Base-by-base conservation (phyloP, 30 jellyfish, hydroid and myxozoan species). In the Phacellophora camtschatica region DNA sequence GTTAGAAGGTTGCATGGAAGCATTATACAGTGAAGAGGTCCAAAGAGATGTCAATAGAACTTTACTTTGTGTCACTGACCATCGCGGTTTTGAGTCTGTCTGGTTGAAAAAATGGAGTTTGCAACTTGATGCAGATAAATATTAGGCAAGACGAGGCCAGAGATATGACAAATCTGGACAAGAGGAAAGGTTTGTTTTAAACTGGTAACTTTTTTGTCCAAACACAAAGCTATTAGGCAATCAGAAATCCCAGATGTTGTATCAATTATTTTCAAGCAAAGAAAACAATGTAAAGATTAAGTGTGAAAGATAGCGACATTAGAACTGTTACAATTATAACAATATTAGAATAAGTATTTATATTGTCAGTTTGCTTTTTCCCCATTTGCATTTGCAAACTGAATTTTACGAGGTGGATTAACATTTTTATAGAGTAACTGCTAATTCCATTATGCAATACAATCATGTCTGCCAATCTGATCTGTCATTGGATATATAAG, bases 1-100 rank as follows among this genome's bases (percentile, higher is more conserved):
- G 27, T 56, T 56, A 41, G 71, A 56, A 56, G 71, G 71, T 41
- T 56, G 37, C 71, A 56, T n/a, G 32, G 71, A 56, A 56, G 71
- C 71, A 56, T 56, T 56, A 41, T 41, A 56, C 20, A 56, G 71
- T 56, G 71, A 56, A 41, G 71, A 19, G 71, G 71, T 56, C 22
- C 71, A 56, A 32, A 56, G 39, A 56, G 35, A 56, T 25, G 27
- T 56, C 11, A 32, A 28, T 56, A 0, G 71, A 32, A 22, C 20
- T n/a, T n/a, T 56, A 0, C 11, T 41, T 0, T 56, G 71, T 56
- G 71, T 56, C 39, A 22, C 71, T n/a, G 71, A 56, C 71, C 71
- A 56, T 56, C 71, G 0, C 20, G 71, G 71, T 56, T 56, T 56
- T 32, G 71, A 35, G 27, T 35, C 20, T 56, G 71, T 56, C 34